Percentiles rank a stretch among this genome's conserved stretches.
These are phyloP conservation scores for Microcebus murinus DNA, from an alignment of 2,113 vertebrate genomes.

Conservation along the genomic window DNA sequence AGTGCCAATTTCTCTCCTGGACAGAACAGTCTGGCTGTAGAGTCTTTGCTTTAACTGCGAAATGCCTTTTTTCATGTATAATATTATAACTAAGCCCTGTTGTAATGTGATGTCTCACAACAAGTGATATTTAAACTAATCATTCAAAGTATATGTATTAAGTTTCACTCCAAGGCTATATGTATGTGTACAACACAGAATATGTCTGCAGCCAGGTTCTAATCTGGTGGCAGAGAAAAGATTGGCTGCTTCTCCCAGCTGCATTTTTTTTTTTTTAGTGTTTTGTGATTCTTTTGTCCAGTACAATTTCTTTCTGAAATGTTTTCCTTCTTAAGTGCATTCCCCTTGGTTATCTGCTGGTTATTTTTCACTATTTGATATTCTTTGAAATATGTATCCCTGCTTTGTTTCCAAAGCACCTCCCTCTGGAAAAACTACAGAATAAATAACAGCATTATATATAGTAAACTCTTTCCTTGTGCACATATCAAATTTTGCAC, in stretches of 20 bases:
- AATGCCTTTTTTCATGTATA: not conserved
- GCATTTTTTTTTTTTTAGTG: not conserved
- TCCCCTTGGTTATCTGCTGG: slow-evolving; percentile 36
- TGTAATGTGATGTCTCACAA: not conserved
- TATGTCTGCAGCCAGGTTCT: not conserved
- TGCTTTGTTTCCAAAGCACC: slow-evolving; percentile 27
- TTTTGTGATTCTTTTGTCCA: slow-evolving; percentile 27
- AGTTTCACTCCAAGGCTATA: not conserved
- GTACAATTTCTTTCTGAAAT: slow-evolving; percentile 2
- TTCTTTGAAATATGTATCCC: slow-evolving; percentile 56
- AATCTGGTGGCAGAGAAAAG: not conserved
- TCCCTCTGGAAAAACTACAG: slow-evolving; percentile 37
- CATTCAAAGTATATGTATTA: not conserved
- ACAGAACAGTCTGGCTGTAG: not conserved
- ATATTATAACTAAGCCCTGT: not conserved
- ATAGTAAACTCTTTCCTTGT: not conserved
- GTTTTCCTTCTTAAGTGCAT: slow-evolving; percentile 30
- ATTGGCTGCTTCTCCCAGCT: not conserved
- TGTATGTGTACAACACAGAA: accelerated
- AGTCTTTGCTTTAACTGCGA: not conserved
- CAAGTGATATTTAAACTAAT: not conserved
- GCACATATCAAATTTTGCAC: slow-evolving; percentile 1
- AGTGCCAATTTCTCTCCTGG: not conserved
- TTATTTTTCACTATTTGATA: slow-evolving; percentile 64
- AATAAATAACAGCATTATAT: slow-evolving; percentile 28